Percentiles rank a stretch among this genome's conserved stretches.
These are phyloP conservation scores for Neogale vison DNA, from an alignment of 2,113 vertebrate species.

Conservation along the genomic window DNA sequence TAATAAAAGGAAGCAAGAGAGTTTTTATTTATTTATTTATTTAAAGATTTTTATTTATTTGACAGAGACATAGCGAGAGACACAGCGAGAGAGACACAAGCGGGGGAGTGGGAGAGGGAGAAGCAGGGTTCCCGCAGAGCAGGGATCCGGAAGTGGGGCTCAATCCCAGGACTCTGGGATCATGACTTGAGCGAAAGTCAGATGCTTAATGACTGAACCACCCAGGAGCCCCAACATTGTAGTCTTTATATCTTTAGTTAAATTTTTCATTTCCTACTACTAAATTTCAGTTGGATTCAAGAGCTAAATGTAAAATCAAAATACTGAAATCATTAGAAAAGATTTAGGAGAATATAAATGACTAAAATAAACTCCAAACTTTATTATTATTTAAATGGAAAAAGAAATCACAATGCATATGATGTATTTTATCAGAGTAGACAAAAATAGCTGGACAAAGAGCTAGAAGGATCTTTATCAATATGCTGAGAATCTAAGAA, in stretches of 20 bases:
- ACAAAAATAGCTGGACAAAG: background rate
- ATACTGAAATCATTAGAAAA: background rate
- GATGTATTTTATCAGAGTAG: background rate
- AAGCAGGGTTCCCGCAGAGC: no score
- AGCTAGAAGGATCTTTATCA: background rate
- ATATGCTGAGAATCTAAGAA: background rate
- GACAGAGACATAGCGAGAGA: no score
- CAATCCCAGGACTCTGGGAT: no score
- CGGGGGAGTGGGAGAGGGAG: no score
- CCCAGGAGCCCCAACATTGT: background rate
- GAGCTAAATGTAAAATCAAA: background rate
- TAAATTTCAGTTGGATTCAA: background rate
- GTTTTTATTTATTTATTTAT: background rate
- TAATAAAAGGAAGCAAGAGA: background rate
- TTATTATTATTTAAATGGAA: background rate
- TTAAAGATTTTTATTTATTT: no score
- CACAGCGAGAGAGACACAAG: no score
- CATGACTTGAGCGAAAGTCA: no score
- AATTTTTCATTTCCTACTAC: background rate
- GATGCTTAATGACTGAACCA: no score
- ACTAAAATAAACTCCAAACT: background rate
- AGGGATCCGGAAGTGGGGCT: no score
- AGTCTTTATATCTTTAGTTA: background rate
- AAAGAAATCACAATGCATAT: background rate
- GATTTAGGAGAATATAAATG: background rate